phyloP scores from a whole-genome alignment of 1,140 invertebrate species.

The Adoxophyes honmai region DNA sequence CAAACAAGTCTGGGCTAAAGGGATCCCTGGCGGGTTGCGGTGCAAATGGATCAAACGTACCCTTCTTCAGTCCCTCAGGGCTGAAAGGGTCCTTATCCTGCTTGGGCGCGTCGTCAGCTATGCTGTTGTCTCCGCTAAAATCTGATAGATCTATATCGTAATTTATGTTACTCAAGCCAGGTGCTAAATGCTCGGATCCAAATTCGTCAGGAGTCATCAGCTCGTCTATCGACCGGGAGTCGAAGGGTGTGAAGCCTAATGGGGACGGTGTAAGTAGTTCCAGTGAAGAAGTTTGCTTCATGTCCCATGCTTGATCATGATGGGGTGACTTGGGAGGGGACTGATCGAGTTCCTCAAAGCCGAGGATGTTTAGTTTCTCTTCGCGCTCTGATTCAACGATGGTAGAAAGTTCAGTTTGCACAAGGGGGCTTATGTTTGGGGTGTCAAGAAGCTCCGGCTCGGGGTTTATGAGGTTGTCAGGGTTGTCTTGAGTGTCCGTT shows the following conservation, averaged over 20 bases:
- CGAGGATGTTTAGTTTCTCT: constrained; percentile 36
- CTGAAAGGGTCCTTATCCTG: constrained; percentile 57
- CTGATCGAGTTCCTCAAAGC: constrained; percentile 40
- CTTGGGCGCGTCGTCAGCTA: constrained; percentile 77
- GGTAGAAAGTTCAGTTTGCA: not conserved
- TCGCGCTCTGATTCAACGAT: not conserved
- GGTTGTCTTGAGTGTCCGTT: not conserved
- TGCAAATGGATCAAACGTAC: constrained; percentile 15
- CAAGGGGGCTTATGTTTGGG: not conserved
- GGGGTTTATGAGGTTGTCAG: not conserved
- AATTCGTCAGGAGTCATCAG: constrained; percentile 79
- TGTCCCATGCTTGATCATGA: constrained; percentile 43
- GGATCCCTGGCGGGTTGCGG: constrained; percentile 1
- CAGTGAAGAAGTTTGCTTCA: constrained; percentile 56
- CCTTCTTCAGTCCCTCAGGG: constrained; percentile 31
- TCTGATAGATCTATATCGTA: constrained; percentile 86
- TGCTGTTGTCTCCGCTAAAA: constrained; percentile 82
- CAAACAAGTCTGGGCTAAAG: constrained; percentile 14
- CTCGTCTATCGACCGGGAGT: constrained; percentile 78
- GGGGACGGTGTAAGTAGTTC: constrained; percentile 78
- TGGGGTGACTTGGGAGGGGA: constrained; percentile 53
- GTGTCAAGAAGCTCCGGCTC: constrained; percentile 14
- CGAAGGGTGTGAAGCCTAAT: constrained; percentile 70
- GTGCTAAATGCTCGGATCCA: constrained; percentile 65
- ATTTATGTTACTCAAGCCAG: constrained; percentile 82